A percentile compares a stretch with the other conserved stretches of the same genome.
Evolutionary conservation across 2,113 vertebrate species (phyloP).

Genomic region (Larimichthys crocea): DNA sequence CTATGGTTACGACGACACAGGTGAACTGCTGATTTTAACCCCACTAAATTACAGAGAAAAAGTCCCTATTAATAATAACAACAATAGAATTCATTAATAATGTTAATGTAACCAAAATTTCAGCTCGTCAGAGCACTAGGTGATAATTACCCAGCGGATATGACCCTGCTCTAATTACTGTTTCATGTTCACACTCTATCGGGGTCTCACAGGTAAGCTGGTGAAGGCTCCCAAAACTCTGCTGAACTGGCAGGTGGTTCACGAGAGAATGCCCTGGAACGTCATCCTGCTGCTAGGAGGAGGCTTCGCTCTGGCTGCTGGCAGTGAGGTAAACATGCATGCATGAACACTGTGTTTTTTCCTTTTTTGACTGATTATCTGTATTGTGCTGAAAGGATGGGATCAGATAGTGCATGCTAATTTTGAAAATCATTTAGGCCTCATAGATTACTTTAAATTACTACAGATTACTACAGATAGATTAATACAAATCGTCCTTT

Average conservation of each 20-base stretch:
- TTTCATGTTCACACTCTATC: constrained; percentile 26
- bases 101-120: constrained; percentile 1
- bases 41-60: not conserved
- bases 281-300: constrained; percentile 92
- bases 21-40: constrained; percentile 19
- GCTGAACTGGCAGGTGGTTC: constrained; percentile 87
- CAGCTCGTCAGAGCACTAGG: not conserved
- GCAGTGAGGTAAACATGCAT: constrained; percentile 88
- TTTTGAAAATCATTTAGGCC: not conserved
- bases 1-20: constrained; percentile 44
- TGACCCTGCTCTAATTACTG: not conserved
- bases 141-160: constrained; percentile 11
- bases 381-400: not conserved
- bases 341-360: not conserved
- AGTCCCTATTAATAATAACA: too few species aligned
- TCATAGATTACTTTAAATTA: too few species aligned
- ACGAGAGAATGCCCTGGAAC: constrained; percentile 94
- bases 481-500: too few species aligned
- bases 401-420: not conserved
- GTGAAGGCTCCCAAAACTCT: constrained; percentile 82
- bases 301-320: constrained; percentile 92
- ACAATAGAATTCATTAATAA: not conserved
- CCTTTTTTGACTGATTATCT: not conserved
- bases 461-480: too few species aligned
- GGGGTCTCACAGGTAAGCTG: constrained; percentile 45